Base-by-base conservation (phyloP, 2,888 invertebrate genomes). In the Folsomia manolachei region DNA sequence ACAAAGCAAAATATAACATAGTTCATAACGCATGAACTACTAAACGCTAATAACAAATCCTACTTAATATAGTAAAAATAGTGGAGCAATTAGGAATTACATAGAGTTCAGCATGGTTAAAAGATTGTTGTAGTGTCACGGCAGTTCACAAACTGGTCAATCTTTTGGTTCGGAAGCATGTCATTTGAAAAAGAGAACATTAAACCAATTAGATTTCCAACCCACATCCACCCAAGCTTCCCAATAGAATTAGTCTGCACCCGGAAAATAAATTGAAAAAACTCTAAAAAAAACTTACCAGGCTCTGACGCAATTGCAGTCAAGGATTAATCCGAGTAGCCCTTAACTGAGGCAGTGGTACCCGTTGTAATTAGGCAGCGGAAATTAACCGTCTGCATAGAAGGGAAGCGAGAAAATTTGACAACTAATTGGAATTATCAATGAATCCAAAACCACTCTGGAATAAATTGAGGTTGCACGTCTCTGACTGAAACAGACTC, bases 391-490 rank as follows among this genome's bases (percentile, higher is more conserved):
- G 56, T n/a, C 39, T 39, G 39, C 39, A 39, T 39, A 39, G 39
- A 39, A 39, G 56, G 56, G 19, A 4, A 56, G 56, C 14, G 63
- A 63, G 26, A 27, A 63, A 63, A n/a, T 27, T 27, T 63, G 27
- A 26, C 9, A 14, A 27, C 27, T 63, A 66, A 66, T 66, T 66
- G 39, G 39, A 7, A 66, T 51, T 66, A 51, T 52, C 51, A 51
- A 66, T 21, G 24, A n/a, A 18, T 1, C 51, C 7, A n/a, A 52
- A 66, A 21, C 14, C 19, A 56, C 11, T 56, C 11, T 56, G 4
- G 39, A 66, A 66, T 51, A 66, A 66, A 66, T 66, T 66, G 65
- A 64, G 64, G n/a, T 11, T n/a, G n/a, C n/a, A n/a, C n/a, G n/a
- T n/a, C n/a, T n/a, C n/a, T n/a, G n/a, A n/a, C n/a, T 51, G 24